Evolutionary conservation across 2,797 vertebrate species (phyloP).

Genomic region (Mormyrops attenuatus): DNA sequence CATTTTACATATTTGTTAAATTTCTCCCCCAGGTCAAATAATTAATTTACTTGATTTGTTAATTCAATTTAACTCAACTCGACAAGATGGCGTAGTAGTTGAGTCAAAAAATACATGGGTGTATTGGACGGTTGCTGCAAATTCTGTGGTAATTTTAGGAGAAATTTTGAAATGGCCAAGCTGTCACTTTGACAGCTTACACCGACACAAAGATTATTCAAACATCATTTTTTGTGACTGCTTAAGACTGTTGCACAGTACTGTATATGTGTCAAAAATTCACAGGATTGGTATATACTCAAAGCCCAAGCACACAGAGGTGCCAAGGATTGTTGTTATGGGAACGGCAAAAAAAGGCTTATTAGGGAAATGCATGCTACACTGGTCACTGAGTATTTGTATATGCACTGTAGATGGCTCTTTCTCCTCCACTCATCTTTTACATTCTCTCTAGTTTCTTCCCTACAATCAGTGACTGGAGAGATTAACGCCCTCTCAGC

Average conservation of each 20-base stretch:
- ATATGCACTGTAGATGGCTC: neutral
- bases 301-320: neutral
- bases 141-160: neutral
- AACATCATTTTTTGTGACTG: neutral
- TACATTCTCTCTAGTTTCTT: neutral
- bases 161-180: neutral
- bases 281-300: neutral
- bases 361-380: neutral
- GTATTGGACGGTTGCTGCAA: neutral
- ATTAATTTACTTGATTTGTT: neutral
- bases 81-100: neutral
- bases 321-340: neutral
- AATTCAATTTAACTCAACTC: neutral
- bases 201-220: neutral
- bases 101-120: neutral
- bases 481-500: neutral
- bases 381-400: neutral
- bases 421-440: neutral
- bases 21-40: neutral
- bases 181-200: neutral
- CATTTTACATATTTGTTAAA: neutral
- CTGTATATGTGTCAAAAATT: neutral
- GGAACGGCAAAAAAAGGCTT: neutral
- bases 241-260: neutral
- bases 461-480: slow-evolving; percentile 32